These are phyloP conservation scores for Accipiter cooperii DNA, from an alignment of 2,113 vertebrate genomes.

Conservation along the genomic window DNA sequence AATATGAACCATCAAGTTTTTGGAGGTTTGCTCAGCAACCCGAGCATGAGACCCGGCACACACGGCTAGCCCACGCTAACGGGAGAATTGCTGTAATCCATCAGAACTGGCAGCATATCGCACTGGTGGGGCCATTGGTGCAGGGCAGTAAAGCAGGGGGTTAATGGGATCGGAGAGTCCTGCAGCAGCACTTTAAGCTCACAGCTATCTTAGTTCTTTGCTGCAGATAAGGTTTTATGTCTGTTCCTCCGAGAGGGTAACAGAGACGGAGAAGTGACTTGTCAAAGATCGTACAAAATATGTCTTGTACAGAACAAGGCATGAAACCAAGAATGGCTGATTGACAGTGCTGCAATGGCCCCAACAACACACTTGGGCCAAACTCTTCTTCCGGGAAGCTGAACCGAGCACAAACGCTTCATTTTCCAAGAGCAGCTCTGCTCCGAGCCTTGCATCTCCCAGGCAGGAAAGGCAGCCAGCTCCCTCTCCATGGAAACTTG, in stretches of 20 bases:
- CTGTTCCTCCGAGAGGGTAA: not conserved
- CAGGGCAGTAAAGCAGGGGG: not conserved
- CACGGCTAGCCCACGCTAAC: accelerated
- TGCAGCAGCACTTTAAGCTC: not conserved
- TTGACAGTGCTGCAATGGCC: not conserved
- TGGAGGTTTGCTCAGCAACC: not conserved
- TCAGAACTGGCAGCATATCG: not conserved
- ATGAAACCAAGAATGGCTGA: not conserved
- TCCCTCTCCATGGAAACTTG: constrained; percentile 8
- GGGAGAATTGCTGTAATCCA: not conserved
- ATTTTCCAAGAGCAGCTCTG: not conserved
- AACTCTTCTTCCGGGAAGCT: not conserved
- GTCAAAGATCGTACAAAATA: not conserved
- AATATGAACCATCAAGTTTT: not conserved
- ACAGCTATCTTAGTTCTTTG: not conserved
- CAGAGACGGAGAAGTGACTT: not conserved
- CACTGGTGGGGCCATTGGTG: not conserved
- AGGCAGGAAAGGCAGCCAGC: not conserved
- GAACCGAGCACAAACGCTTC: not conserved
- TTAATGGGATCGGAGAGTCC: not conserved
- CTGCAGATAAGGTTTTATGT: not conserved
- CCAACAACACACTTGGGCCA: not conserved
- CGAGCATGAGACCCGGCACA: not conserved
- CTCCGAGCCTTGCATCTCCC: not conserved
- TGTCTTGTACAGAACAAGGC: not conserved